Evolutionary conservation across 2,797 vertebrate genomes (phyloP).

Genomic region (Vultur gryphus): DNA sequence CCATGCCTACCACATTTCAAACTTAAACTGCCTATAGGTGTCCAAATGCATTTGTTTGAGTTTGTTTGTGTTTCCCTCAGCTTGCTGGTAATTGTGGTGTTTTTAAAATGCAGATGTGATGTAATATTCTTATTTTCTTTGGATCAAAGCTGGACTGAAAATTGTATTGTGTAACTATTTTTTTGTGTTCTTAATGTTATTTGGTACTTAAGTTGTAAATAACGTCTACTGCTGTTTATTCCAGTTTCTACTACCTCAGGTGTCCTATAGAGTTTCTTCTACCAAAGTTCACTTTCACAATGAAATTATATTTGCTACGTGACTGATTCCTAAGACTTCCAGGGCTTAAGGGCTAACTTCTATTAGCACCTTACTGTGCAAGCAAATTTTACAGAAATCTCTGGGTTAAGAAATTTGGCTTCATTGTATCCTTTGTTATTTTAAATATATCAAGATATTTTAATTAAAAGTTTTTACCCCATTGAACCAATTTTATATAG

Average conservation of each 20-base stretch:
- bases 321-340: slow-evolving; percentile 87
- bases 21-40: slow-evolving; percentile 74
- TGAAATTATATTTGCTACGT: slow-evolving; percentile 86
- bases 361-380: slow-evolving; percentile 90
- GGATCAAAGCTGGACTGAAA: slow-evolving; percentile 91
- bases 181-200: slow-evolving; percentile 85
- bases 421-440: slow-evolving; percentile 88
- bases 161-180: slow-evolving; percentile 85
- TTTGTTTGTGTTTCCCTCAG: slow-evolving; percentile 73
- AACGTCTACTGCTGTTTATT: slow-evolving; percentile 90
- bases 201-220: slow-evolving; percentile 89
- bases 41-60: slow-evolving; percentile 72
- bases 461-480: slow-evolving; percentile 91
- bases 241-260: slow-evolving; percentile 94
- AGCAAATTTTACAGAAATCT: slow-evolving; percentile 85
- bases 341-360: slow-evolving; percentile 90
- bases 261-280: slow-evolving; percentile 91
- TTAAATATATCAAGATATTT: slow-evolving; percentile 90
- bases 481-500: slow-evolving; percentile 90
- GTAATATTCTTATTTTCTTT: slow-evolving; percentile 85
- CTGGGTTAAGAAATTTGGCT: slow-evolving; percentile 89
- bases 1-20: slow-evolving; percentile 79
- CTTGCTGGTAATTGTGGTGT: slow-evolving; percentile 82
- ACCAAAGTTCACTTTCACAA: slow-evolving; percentile 91
- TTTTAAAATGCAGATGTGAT: slow-evolving; percentile 82